Conservation (phyloP, 2,113 vertebrate genomes). For the Megaceryle torquata region DNA sequence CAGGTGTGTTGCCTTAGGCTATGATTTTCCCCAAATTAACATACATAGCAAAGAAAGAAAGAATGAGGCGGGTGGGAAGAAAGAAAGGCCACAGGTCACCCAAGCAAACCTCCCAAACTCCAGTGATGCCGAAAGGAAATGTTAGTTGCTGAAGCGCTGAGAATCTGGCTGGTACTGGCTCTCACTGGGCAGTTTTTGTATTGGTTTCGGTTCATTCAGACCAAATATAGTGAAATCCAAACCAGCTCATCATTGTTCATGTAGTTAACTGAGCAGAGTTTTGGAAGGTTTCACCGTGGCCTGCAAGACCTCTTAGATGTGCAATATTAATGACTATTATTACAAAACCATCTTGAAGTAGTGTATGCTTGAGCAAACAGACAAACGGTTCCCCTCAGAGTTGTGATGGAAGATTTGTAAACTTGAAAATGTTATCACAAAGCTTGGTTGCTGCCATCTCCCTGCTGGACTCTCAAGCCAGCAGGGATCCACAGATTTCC, state of each 20-base stretch:
- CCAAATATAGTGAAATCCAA: neutral
- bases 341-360: neutral
- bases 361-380: neutral
- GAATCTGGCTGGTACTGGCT: neutral
- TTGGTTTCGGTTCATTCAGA: neutral
- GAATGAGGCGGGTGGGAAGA: constrained; percentile 53
- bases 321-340: neutral
- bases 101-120: constrained; percentile 16
- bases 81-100: constrained; percentile 59
- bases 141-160: neutral
- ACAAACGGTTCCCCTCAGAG: neutral
- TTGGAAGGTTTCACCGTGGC: neutral
- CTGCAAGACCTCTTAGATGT: neutral
- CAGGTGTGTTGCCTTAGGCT: constrained; percentile 61
- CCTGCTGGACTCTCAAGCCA: neutral
- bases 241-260: neutral
- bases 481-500: neutral
- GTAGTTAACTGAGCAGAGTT: neutral
- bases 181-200: neutral
- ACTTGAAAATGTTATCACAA: neutral
- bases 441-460: neutral
- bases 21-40: constrained; percentile 68
- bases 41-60: constrained; percentile 54
- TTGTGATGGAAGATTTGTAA: neutral
- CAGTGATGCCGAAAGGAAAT: neutral